Base-by-base conservation (phyloP, 2,113 vertebrate genomes). In the Ammodytes dubius region DNA sequence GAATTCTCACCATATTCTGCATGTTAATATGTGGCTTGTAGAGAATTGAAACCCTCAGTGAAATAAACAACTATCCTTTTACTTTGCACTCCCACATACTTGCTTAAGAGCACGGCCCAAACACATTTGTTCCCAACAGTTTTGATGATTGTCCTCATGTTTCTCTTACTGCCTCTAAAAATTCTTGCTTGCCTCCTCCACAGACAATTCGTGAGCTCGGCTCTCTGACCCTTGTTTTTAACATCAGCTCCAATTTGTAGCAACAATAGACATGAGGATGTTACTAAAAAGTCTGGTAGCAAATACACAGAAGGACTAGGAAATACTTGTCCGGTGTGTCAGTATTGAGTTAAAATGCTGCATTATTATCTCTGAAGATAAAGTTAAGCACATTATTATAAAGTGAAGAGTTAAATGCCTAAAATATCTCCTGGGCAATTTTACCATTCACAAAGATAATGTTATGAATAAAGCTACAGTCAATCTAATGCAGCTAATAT, bases 151-250 rank as follows among this genome's bases (percentile, higher is more conserved):
- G 64, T 68, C 74, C 83, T 73, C 52, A 58, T 70, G 52, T 66
- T 63, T 45, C 45, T 73, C 74, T 63, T 46, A 37, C 58, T 81
- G 80, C 46, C 61, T 75, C 75, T 47, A 27, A 82, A 71, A 59
- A 70, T 49, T 72, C 53, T 40, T 39, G 56, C 47, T 70, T 35
- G 39, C 82, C 59, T 53, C 58, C 13, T 67, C 47, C 39, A 39
- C n/a, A 74, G 47, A 67, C 45, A 64, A 40, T 19, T 10, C 2
- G 3, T 53, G 59, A 40, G 37, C 40, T 40, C 37, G 13, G n/a
- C 63, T 79, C 75, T 68, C 56, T 64, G 63, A 63, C 46, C 76
- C 50, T 50, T 71, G 37, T 79, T 88, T 84, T 61, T 37, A 82
- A 66, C 17, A 35, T 39, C 11, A 7, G 39, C n/a, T 67, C 27